Conservation (phyloP, 2,888 invertebrate genomes). For the Phortica okadai region DNA sequence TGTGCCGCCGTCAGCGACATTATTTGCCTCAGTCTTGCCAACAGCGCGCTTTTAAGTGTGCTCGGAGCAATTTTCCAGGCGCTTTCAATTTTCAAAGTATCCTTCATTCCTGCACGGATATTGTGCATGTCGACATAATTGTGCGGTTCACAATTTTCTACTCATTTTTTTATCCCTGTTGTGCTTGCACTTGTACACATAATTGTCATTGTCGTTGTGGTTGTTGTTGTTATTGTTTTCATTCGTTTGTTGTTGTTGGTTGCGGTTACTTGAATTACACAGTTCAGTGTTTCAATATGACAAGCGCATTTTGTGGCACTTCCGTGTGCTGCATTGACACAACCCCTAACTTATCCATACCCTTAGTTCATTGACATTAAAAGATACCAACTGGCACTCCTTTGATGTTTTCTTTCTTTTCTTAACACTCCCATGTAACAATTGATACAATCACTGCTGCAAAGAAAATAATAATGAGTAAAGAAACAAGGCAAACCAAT, state of each 20-base stretch:
- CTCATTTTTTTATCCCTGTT: conserved; percentile 44
- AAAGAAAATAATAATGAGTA: background rate
- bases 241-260: conserved; percentile 1
- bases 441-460: conserved; percentile 16
- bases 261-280: conserved; percentile 36
- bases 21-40: conserved; percentile 34
- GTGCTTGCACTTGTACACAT: conserved; percentile 2
- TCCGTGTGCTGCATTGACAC: background rate
- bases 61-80: conserved; percentile 8
- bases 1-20: background rate
- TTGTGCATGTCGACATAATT: conserved; percentile 68
- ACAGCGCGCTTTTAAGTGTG: conserved; percentile 55
- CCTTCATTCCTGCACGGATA: background rate
- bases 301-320: conserved; percentile 40
- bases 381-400: background rate
- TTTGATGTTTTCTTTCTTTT: background rate
- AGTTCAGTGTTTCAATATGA: conserved; percentile 36
- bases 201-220: conserved; percentile 31
- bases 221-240: conserved; percentile 26
- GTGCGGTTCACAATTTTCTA: conserved; percentile 51
- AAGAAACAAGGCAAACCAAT: background rate
- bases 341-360: background rate
- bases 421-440: background rate
- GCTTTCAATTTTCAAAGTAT: conserved; percentile 16
- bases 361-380: conserved; percentile 25